Evolutionary conservation across 2,797 vertebrate species (phyloP), one percentile per base, ranked within the genome.

Genomic region (Spinus pinus): DNA sequence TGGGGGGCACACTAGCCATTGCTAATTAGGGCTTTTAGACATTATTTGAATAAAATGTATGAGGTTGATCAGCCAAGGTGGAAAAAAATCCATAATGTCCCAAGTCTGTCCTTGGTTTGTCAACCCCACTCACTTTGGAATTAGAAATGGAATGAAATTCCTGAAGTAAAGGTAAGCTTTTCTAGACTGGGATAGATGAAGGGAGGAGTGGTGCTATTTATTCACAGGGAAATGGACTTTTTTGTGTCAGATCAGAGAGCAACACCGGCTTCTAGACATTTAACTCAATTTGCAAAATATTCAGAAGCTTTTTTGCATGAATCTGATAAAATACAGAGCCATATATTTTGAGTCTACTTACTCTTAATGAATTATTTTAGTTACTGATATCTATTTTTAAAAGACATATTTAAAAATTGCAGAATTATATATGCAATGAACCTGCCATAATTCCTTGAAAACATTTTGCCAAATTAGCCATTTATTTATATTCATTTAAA

Each of bases 1-100:
- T 96, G 74, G 91, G 96, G 95, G 90, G 90, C 97, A 91, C 84
- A 96, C 96, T 95, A 97, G 96, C 94, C 88, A 90, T 86, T 97
- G 95, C 95, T 98, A 98, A 98, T 98, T 97, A 97, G 95, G 96
- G 70, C 86, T 96, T 97, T 96, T 97, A 97, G 95, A 96, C 93
- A 95, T 97, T 96, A 96, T 97, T 98, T 97, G 97, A 97, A 98
- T 97, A 95, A 96, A 95, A 95, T n/a, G 39, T 70, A 94, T 88
- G 85, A 95, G 91, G 93, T 86, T 97, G 96, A 98, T 97, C 95
- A 97, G 94, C 94, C 91, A 95, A 90, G 64, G 82, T 95, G 62
- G 95, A 90, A 96, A 95, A 97, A 97, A 97, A 97, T 97, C 97
- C 91, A 96, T 97, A 95, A 53, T 60, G 86, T 95, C 95, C 91